Evolutionary conservation across 2,888 invertebrate genomes (phyloP), one percentile per base, ranked within the genome.

Genomic region (Ferrisia virgata): DNA sequence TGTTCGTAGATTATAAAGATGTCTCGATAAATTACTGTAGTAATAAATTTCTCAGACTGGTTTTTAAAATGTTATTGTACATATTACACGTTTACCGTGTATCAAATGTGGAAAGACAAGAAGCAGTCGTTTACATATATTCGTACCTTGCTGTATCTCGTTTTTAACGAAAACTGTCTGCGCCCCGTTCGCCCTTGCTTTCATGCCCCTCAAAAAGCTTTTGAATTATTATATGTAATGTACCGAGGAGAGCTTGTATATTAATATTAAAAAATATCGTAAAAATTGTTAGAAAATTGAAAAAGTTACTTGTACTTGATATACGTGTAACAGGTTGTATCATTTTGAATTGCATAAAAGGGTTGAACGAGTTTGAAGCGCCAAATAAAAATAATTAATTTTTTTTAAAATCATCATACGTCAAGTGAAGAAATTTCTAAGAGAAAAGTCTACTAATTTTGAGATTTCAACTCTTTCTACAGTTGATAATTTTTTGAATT

Each of bases 1-100:
- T 39, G 40, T 36, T 39, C 22, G 22, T 78, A 78, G 39, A 79
- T 79, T 79, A 79, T 79, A 79, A 79, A 79, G 79, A 79, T 43
- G 79, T 79, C 79, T 79, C 28, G 43, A 28, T 79, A 79, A 79
- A 79, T 79, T 79, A 79, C 43, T 22, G 22, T 25, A 79, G 40
- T 43, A n/a, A 43, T 39, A 43, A 79, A 79, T 79, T 40, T 43
- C 18, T 22, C 22, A n/a, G 43, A 43, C 79, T 43, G 40, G 79
- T 43, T 79, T 39, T 31, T 79, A 64, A 28, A 79, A 31, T 64
- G 64, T 64, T 64, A 64, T 64, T 64, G 31, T 64, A 64, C 64
- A 15, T 64, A 64, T 64, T 64, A 64, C 64, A 64, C 64, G 64
- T 28, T 64, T 13, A 31, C 15, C 64, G 64, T 64, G 47, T 47